Percentiles rank a stretch among this genome's conserved stretches.
These are phyloP conservation scores for Sandelia bainsii DNA, from an alignment of 2,797 vertebrate species.

Conservation along the genomic window DNA sequence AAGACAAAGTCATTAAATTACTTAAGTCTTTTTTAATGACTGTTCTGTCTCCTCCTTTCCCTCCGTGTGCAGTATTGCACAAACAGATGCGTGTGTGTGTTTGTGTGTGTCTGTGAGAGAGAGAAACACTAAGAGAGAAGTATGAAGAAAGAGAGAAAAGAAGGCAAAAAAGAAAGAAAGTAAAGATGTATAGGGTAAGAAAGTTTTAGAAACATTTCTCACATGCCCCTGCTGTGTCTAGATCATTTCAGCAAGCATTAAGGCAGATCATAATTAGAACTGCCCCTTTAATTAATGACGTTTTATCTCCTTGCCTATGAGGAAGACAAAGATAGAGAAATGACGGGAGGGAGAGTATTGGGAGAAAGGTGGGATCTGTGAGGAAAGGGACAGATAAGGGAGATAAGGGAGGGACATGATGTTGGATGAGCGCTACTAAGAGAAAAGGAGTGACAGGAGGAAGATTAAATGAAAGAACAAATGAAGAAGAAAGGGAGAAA, in stretches of 20 bases:
- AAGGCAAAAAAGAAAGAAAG: neutral
- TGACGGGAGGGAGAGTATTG: constrained; percentile 30
- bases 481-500: neutral
- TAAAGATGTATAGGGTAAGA: constrained; percentile 3
- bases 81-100: constrained; percentile 1
- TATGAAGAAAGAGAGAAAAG: neutral
- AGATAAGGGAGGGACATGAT: constrained; percentile 24
- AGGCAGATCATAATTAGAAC: constrained; percentile 70
- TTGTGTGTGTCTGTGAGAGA: neutral
- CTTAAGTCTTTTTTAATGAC: constrained; percentile 42
- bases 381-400: constrained; percentile 24
- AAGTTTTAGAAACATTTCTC: constrained; percentile 6
- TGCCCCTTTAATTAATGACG: constrained; percentile 79
- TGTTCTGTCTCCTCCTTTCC: constrained; percentile 12
- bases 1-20: constrained; percentile 53
- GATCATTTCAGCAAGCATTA: constrained; percentile 60
- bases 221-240: constrained; percentile 18
- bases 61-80: constrained; percentile 2
- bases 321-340: constrained; percentile 51
- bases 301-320: constrained; percentile 61
- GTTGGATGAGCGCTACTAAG: constrained; percentile 37
- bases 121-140: neutral
- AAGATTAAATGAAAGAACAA: constrained; percentile 1
- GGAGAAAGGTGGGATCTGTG: constrained; percentile 28
- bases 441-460: constrained; percentile 24